Evolutionary conservation across 2,888 invertebrate genomes (phyloP).

Genomic region (Cantharis lateralis): DNA sequence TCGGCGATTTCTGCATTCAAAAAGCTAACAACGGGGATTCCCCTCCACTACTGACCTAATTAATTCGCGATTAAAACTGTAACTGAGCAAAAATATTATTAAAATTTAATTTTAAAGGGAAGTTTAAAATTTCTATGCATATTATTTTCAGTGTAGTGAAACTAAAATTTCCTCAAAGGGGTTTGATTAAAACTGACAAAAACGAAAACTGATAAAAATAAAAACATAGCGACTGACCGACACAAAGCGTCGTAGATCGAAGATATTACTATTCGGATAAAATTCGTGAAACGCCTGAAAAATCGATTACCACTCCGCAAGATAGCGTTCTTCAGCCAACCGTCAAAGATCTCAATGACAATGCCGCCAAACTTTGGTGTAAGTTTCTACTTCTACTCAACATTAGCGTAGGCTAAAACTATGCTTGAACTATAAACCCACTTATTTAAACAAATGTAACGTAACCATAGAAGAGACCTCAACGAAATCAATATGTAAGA

Average conservation of each 20-base stretch:
- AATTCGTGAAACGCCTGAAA: neutral
- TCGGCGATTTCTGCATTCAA: too few species aligned
- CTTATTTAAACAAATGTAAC: neutral
- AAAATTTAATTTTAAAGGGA: too few species aligned
- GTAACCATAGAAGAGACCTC: neutral
- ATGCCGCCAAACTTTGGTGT: neutral
- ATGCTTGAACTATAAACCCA: neutral
- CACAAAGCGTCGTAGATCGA: neutral
- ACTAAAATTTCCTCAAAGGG: too few species aligned
- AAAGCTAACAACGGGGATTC: too few species aligned
- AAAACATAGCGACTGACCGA: neutral
- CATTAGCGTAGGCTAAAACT: neutral
- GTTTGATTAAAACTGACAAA: too few species aligned
- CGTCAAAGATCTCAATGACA: neutral
- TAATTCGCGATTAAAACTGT: too few species aligned
- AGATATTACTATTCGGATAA: neutral
- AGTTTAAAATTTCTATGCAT: too few species aligned
- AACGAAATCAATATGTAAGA: too few species aligned
- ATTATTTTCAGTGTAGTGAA: too few species aligned
- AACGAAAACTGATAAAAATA: neutral
- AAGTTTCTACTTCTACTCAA: neutral
- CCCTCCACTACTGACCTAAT: too few species aligned
- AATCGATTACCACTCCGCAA: neutral
- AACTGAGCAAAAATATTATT: too few species aligned
- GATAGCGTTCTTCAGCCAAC: neutral